A percentile compares a stretch with the other conserved stretches of the same genome.
Evolutionary conservation across 2,113 vertebrate species (phyloP).

Genomic region (Dasyornis broadbenti): DNA sequence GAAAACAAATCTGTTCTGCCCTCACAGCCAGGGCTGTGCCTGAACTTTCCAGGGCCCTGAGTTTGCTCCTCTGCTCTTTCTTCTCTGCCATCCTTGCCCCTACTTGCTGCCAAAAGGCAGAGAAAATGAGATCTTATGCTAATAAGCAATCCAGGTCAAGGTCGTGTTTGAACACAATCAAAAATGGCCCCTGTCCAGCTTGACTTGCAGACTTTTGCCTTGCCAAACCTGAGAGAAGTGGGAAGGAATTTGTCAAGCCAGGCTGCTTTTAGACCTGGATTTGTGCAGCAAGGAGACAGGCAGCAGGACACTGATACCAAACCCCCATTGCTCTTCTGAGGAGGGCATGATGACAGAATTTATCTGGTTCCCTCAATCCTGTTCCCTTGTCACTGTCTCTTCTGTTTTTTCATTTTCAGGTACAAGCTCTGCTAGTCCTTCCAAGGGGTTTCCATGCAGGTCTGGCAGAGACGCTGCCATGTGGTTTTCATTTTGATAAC

Average conservation of each 20-base stretch:
- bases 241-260: not conserved
- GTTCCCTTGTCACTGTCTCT: not conserved
- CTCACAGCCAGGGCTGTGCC: not conserved
- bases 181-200: not conserved
- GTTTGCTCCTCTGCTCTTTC: not conserved
- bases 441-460: constrained; percentile 23
- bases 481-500: constrained; percentile 61
- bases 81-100: not conserved
- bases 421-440: not conserved
- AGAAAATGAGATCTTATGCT: not conserved
- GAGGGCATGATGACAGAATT: not conserved
- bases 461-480: constrained; percentile 1
- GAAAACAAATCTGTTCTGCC: constrained; percentile 15
- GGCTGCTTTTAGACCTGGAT: not conserved
- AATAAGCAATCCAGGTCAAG: not conserved
- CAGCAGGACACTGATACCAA: not conserved
- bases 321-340: not conserved
- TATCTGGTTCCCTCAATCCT: not conserved
- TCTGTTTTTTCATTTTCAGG: not conserved
- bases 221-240: not conserved
- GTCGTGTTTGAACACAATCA: not conserved
- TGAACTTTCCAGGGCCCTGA: not conserved
- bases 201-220: not conserved
- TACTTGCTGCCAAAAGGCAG: not conserved
- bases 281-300: not conserved